Evolutionary conservation across 2,113 vertebrate genomes (phyloP), one percentile per base, ranked within the genome.

Genomic region (Sylvilagus bachmani): DNA sequence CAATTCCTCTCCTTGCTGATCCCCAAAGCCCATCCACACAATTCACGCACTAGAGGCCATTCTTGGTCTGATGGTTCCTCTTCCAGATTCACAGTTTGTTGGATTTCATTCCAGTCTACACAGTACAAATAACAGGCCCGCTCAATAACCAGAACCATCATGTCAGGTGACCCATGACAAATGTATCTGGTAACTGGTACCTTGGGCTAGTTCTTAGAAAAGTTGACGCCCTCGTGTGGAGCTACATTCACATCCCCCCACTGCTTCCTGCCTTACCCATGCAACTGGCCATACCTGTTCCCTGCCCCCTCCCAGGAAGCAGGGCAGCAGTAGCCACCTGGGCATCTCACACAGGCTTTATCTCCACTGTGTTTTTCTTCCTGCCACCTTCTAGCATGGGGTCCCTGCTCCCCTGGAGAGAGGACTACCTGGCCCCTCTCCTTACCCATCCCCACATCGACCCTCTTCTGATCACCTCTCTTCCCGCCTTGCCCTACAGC

Each of bases 241-340:
- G 8, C 13, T 21, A 17, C 5, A 4, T 2, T 21, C 33, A 49
- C 12, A 19, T 17, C 25, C 6, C n/a, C 69, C 51, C 24, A 75
- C 25, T 21, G 44, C n/a, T 6, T 1, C 16, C 29, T 1, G 16
- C 17, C 61, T 19, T 3, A 19, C 9, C 53, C 53, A 17, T 3
- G 7, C 10, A 4, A 12, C 10, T 33, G 67, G 8, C 2, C 25
- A 24, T 4, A 0, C 21, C 29, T 44, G 44, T 0, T 2, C 38
- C 33, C 25, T 29, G 7, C 3, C 55, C 14, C 55, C 55, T 58
- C 19, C 21, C 10, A 4, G 0, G 3, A 49, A 51, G 51, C 21
- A 22, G 4, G 22, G 21, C 4, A 24, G 36, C 6, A 4, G 21
- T 22, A 33, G 61, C 14, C 49, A n/a, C 36, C 11, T 17, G 16